Base-by-base conservation (phyloP, 2,888 invertebrate species). In the Perizoma flavofasciatum region DNA sequence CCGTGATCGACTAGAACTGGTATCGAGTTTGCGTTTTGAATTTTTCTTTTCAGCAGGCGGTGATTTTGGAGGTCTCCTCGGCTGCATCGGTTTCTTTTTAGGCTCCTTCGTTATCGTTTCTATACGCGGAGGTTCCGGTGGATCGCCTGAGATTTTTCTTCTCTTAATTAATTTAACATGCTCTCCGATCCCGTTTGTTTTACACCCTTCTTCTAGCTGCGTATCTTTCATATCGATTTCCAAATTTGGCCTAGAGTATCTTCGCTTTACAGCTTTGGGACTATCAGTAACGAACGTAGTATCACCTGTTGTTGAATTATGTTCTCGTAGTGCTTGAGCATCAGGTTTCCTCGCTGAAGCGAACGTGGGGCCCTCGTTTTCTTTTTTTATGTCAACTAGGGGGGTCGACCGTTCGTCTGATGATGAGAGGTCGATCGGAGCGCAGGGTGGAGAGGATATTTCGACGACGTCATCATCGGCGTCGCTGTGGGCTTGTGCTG, bases 81-180 rank as follows among this genome's bases (percentile, higher is more conserved):
- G 69, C 62, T 83, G 82, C 4, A 71, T 71, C 9, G 74, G 64
- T 69, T 85, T 89, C 69, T 85, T 86, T 72, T 85, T 89, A 5
- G 82, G 71, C 37, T 89, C 89, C 53, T 83, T 87, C 8, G 81
- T 77, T 40, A 83, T 65, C 6, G 83, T 85, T 71, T 85, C 89
- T 22, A 74, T 70, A 45, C 82, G 78, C 55, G 70, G 68, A 34
- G 78, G 59, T 59, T 85, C 86, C 6, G 79, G 78, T 43, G 85
- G 88, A 62, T 90, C 91, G 34, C 86, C 82, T 0, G 91, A 89
- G 32, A 93, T 85, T 72, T 93, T 94, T 69, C 93, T 89, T 46
- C 93, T 86, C 70, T 93, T 93, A 58, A 92, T 89, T 47, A 92
- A 77, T 64, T 93, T 92, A 0, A 92, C 92, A 56, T 92, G 92